Percentiles rank a stretch among this genome's conserved stretches.
Conservation (phyloP, 2,888 invertebrate genomes). For the Eilema depressum region DNA sequence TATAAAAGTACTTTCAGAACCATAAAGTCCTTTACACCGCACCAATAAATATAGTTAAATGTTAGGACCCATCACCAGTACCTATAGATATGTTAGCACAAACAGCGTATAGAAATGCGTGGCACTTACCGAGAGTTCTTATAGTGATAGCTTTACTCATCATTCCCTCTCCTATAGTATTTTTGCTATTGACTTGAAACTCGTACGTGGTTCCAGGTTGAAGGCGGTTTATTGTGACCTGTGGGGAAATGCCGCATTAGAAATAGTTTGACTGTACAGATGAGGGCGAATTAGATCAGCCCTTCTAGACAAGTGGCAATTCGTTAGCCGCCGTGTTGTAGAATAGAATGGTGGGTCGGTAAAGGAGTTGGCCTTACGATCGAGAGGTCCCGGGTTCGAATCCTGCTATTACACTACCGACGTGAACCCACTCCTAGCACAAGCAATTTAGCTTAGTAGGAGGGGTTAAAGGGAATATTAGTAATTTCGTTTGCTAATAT, state of each 20-base stretch:
- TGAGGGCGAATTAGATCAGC: too few relatives aligned
- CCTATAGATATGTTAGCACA: conserved; percentile 17
- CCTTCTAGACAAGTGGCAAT: too few relatives aligned
- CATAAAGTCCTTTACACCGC: neutral
- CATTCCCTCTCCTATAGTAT: conserved; percentile 97
- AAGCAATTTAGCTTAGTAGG: too few relatives aligned
- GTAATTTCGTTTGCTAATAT: too few relatives aligned
- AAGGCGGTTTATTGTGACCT: conserved; percentile 95
- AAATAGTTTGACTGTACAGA: too few relatives aligned
- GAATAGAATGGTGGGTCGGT: too few relatives aligned
- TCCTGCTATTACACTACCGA: too few relatives aligned
- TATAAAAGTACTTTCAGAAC: neutral
- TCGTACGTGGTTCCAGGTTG: conserved; percentile 97
- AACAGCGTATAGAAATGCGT: conserved; percentile 6
- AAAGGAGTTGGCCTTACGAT: too few relatives aligned
- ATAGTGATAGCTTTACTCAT: conserved; percentile 97
- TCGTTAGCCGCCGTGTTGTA: too few relatives aligned
- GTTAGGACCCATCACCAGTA: conserved; percentile 29
- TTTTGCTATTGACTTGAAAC: conserved; percentile 98
- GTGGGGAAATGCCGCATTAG: conserved; percentile 8
- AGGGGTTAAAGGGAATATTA: too few relatives aligned
- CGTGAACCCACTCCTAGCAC: too few relatives aligned
- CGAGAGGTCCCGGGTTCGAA: too few relatives aligned
- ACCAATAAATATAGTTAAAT: neutral
- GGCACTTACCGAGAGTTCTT: conserved; percentile 93